These are phyloP conservation scores for Ciconia nigra DNA, from an alignment of 2,797 vertebrate species.

Conservation along the genomic window DNA sequence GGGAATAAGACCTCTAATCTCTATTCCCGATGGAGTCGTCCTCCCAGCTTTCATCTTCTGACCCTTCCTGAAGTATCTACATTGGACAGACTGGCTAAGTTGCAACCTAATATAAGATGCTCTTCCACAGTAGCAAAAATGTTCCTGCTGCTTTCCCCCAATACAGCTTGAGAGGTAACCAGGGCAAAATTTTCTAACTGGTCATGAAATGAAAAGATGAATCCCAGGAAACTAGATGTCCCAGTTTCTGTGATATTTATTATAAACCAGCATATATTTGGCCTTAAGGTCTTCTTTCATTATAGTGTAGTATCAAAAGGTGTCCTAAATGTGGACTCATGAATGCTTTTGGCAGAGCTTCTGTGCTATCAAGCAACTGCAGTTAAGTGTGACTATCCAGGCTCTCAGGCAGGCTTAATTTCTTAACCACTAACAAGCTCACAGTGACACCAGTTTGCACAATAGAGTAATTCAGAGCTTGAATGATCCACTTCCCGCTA, in stretches of 20 bases:
- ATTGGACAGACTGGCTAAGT: not conserved
- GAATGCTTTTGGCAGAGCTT: not conserved
- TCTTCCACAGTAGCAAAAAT: not conserved
- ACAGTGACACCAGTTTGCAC: not conserved
- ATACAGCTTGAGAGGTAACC: not conserved
- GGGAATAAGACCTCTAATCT: not conserved
- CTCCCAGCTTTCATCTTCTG: not conserved
- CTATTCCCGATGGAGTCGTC: not conserved
- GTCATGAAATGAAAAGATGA: not conserved
- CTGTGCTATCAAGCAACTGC: not conserved
- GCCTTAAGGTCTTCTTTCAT: not conserved
- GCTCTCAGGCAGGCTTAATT: not conserved
- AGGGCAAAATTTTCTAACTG: not conserved
- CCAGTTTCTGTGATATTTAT: not conserved
- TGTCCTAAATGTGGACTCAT: not conserved
- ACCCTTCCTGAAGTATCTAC: not conserved
- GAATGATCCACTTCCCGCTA: not conserved
- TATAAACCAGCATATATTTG: not conserved
- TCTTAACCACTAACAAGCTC: not conserved
- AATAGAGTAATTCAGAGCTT: not conserved
- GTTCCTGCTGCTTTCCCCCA: not conserved
- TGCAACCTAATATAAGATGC: not conserved
- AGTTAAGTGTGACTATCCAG: not conserved
- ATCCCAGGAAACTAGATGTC: not conserved
- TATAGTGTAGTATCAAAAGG: not conserved